A percentile compares a stretch with the other conserved stretches of the same genome.
These are phyloP conservation scores for Clarias batrachus DNA, from an alignment of 2,113 vertebrate species.

Conservation along the genomic window DNA sequence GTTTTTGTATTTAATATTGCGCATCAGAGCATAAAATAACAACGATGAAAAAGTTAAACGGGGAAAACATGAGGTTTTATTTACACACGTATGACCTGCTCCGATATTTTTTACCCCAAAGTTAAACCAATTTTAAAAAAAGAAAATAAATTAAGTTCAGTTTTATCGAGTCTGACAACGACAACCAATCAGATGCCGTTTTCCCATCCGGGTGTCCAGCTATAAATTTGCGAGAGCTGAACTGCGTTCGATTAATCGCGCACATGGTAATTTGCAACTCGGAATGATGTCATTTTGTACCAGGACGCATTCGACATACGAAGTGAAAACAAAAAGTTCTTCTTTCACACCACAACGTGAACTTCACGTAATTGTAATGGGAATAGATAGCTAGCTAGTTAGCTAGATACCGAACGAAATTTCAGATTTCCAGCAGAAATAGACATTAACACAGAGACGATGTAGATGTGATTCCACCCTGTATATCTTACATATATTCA, in stretches of 20 bases:
- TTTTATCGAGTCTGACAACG: neutral
- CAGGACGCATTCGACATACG: neutral
- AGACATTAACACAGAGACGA: too few relatives aligned
- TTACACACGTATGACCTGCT: too few relatives aligned
- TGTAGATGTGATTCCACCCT: too few relatives aligned
- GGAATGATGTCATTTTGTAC: neutral
- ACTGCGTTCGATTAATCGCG: neutral
- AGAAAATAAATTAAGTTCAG: too few relatives aligned
- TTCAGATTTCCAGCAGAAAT: too few relatives aligned
- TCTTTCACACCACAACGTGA: neutral
- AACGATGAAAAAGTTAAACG: neutral
- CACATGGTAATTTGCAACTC: neutral
- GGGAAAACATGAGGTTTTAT: neutral
- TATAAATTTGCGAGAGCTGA: neutral
- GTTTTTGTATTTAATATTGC: neutral
- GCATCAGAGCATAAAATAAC: neutral
- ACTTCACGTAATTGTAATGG: neutral
- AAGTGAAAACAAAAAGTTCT: neutral
- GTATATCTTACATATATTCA: too few relatives aligned
- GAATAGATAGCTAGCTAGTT: too few relatives aligned
- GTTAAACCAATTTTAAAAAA: neutral
- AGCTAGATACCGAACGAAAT: too few relatives aligned
- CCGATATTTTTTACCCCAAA: neutral
- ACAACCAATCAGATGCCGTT: neutral
- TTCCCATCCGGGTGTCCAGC: neutral